Percentiles rank a stretch among this genome's conserved stretches.
Evolutionary conservation across 2,888 invertebrate species (phyloP).

Genomic region (Lepidocyrtinus sp.): DNA sequence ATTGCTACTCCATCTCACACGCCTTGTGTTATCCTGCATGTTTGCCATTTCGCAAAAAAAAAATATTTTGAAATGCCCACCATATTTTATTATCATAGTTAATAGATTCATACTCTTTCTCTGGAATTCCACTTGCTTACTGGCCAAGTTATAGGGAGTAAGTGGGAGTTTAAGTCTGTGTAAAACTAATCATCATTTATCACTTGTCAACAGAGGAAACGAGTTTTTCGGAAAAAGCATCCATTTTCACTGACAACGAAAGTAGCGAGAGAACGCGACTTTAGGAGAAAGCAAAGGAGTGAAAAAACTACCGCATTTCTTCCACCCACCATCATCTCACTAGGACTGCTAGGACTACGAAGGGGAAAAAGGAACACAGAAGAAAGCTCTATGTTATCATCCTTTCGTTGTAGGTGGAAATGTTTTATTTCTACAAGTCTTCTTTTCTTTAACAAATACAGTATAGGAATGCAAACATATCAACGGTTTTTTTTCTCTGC

Average conservation of each 20-base stretch:
- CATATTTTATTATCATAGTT: too few species aligned
- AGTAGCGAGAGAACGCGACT: slow-evolving; percentile 25
- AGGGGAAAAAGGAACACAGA: not conserved
- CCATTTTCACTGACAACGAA: slow-evolving; percentile 46
- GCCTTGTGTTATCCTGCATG: not conserved
- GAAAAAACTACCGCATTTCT: slow-evolving; percentile 15
- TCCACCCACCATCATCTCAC: slow-evolving; percentile 12
- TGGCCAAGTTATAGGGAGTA: too few species aligned
- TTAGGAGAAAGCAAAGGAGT: not conserved
- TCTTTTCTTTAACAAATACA: not conserved
- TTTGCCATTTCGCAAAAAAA: not conserved
- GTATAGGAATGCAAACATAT: too few species aligned
- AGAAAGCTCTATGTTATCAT: not conserved
- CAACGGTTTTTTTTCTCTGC: too few species aligned
- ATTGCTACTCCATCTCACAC: not conserved
- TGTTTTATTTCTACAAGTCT: too few species aligned
- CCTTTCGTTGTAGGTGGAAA: too few species aligned
- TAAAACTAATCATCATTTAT: slow-evolving; percentile 61
- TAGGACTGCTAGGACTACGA: not conserved
- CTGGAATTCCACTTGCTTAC: too few species aligned
- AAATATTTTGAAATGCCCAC: not conserved
- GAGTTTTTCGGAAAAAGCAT: slow-evolving; percentile 49
- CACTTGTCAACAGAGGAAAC: slow-evolving; percentile 55
- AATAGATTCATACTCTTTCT: too few species aligned
- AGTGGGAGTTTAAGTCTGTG: slow-evolving; percentile 37